Evolutionary conservation across 92 coral and sea anemone genomes (phyloP).

Genomic region (Parazoanthus darwini): DNA sequence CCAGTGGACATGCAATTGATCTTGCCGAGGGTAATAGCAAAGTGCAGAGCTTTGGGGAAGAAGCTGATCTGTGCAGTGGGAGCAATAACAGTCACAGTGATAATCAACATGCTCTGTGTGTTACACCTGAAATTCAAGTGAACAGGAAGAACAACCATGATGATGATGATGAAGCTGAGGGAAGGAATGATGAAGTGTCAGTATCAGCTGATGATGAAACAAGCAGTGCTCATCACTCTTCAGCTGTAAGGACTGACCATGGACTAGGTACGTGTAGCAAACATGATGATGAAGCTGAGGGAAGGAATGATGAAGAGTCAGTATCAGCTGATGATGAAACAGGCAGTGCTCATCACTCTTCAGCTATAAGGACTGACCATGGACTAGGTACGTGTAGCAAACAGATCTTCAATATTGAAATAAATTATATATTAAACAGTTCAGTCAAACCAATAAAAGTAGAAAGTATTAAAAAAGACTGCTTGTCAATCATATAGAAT

Average conservation of each 20-base stretch:
- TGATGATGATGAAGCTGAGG: background rate
- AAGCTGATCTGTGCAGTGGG: background rate
- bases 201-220: conserved; percentile 9
- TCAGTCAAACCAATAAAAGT: too few relatives aligned
- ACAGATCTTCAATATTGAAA: too few relatives aligned
- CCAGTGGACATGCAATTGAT: background rate
- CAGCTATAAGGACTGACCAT: conserved; percentile 4
- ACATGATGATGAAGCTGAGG: background rate
- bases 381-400: conserved; percentile 23
- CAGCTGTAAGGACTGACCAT: conserved; percentile 4
- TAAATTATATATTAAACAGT: too few relatives aligned
- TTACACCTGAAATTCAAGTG: background rate
- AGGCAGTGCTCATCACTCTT: background rate
- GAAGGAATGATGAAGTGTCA: background rate
- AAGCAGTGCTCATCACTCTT: background rate
- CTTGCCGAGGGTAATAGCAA: background rate
- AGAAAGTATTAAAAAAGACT: too few relatives aligned
- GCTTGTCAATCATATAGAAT: too few relatives aligned
- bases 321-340: conserved; percentile 9
- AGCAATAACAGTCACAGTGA: background rate
- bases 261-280: conserved; percentile 39
- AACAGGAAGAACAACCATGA: background rate
- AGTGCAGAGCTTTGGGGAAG: background rate
- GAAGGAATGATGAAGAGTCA: background rate
- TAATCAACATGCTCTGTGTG: background rate